Evolutionary conservation across 2,888 invertebrate species (phyloP), one percentile per base, ranked within the genome.

Genomic region (Cybosia mesomella): DNA sequence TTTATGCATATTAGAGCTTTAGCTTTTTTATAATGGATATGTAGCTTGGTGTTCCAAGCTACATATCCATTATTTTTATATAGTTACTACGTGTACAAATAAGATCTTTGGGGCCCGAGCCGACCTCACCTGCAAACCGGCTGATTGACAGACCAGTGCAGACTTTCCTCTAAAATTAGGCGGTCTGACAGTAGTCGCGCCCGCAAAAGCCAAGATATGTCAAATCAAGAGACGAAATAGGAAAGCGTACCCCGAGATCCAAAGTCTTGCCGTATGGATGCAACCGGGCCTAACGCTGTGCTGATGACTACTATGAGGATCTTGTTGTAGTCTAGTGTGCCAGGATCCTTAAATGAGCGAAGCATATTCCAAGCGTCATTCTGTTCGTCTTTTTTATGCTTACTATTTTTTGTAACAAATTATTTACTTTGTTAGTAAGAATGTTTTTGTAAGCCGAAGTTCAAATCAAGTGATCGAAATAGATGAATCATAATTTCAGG

Each of bases 351-450:
- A 77, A n/a, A 53, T 61, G 32, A 15, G 28, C 54, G 58, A 66
- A 63, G 59, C 43, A 61, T 62, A 49, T 73, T 60, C 54, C 24
- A 49, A 64, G 62, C 73, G 67, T 73, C 70, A 61, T 69, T 75
- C 64, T 18, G 58, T 72, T 70, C 69, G 72, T 78, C 64, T 76
- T 74, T 58, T 73, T 72, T 74, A 60, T 67, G 53, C 67, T 57
- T 60, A 58, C 18, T 24, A 59, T 74, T 72, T 79, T 76, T 68
- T 65, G 67, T 62, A 53, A 66, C 77, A 70, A 72, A 77, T 72
- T 76, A 79, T 78, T 78, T 72, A 72, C 66, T 79, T 74, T 72
- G 28, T 69, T 60, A 54, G 68, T 39, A 64, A 24, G 54, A 76
- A 79, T 79, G 72, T 79, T 73, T 67, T 70, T 76, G 39, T 58